Conservation (phyloP, 2,888 invertebrate genomes). For the Drosophila birchii region DNA sequence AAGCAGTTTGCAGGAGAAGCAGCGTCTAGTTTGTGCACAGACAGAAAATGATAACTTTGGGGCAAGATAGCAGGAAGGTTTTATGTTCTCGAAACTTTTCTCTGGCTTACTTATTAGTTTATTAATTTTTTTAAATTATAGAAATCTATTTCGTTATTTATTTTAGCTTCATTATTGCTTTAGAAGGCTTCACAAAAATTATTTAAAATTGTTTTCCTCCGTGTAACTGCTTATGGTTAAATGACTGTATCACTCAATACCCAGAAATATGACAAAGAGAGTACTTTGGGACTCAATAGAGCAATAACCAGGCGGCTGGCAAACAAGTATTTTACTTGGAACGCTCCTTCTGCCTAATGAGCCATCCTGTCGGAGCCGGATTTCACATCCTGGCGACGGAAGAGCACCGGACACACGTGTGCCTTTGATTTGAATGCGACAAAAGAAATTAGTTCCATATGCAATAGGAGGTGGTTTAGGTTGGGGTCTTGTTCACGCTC, state of each 20-base stretch:
- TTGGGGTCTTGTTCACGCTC: background rate
- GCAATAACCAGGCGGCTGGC: conserved; percentile 56
- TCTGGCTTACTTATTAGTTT: too few relatives aligned
- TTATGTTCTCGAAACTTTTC: too few relatives aligned
- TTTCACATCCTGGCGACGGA: conserved; percentile 64
- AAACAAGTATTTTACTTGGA: conserved; percentile 27
- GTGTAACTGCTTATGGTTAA: conserved; percentile 26
- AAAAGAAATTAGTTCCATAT: conserved; percentile 41
- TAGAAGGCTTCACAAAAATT: background rate
- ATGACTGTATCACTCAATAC: conserved; percentile 60
- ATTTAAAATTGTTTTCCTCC: background rate
- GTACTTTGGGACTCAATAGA: conserved; percentile 60
- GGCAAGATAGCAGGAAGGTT: background rate
- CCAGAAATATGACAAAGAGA: conserved; percentile 48
- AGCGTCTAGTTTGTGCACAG: conserved; percentile 18
- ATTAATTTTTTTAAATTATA: background rate
- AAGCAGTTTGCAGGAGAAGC: conserved; percentile 5
- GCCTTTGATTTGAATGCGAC: conserved; percentile 52
- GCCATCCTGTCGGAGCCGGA: conserved; percentile 39
- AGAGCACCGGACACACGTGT: conserved; percentile 62
- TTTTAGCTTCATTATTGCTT: background rate
- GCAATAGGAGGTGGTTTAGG: background rate
- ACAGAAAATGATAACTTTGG: background rate
- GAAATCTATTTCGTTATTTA: background rate
- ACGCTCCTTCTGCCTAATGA: conserved; percentile 58